Conservation (phyloP, 2,113 vertebrate genomes). For the Oncorhynchus clarkii region DNA sequence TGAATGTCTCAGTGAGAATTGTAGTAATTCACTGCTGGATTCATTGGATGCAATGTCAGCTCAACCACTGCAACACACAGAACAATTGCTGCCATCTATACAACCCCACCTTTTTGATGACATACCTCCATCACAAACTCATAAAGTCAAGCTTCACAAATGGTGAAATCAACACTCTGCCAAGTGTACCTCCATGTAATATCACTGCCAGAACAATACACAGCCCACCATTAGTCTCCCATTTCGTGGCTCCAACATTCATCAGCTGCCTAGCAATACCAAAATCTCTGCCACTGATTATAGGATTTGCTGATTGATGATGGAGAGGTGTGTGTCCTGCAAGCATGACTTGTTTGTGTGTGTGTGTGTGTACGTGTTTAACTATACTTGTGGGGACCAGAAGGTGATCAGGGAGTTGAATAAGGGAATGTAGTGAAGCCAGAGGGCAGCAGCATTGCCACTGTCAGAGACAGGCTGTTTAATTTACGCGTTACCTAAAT, state of each 20-base stretch:
- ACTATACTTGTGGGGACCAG: too few relatives aligned
- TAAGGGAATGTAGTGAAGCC: conserved; percentile 63
- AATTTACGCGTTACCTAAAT: conserved; percentile 60
- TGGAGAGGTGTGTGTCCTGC: conserved; percentile 50
- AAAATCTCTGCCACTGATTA: conserved; percentile 60
- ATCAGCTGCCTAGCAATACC: too few relatives aligned
- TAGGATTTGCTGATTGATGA: conserved; percentile 61
- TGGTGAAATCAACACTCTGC: neutral
- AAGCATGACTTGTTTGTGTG: conserved; percentile 12
- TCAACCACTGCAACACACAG: too few relatives aligned
- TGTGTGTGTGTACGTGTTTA: too few relatives aligned
- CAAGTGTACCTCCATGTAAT: neutral
- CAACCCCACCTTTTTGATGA: too few relatives aligned
- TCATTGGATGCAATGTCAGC: too few relatives aligned
- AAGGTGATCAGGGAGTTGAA: conserved; percentile 45
- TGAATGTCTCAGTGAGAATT: too few relatives aligned
- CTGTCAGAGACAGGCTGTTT: conserved; percentile 52
- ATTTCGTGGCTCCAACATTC: too few relatives aligned
- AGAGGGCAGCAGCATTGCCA: conserved; percentile 30
- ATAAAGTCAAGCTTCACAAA: neutral
- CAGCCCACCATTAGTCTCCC: neutral
- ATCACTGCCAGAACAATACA: conserved; percentile 23
- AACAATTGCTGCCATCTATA: too few relatives aligned
- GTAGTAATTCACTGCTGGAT: too few relatives aligned
- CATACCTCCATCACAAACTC: neutral